phyloP scores from a whole-genome alignment of 1,140 invertebrate species.

The Caenorhabditis remanei region DNA sequence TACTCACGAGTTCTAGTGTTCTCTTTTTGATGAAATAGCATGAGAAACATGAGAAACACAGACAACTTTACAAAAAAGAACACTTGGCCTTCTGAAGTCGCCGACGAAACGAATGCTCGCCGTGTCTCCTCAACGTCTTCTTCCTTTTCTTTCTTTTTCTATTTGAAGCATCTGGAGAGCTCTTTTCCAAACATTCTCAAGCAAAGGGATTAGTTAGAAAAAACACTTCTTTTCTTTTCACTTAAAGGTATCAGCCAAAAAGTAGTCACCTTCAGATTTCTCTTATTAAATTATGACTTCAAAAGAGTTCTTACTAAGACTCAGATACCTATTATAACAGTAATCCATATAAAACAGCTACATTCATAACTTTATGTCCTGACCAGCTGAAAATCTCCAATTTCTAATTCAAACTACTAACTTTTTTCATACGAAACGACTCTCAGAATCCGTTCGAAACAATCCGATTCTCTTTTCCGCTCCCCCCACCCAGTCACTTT shows the following conservation, averaged over 20 bases:
- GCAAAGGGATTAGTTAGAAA: conserved; percentile 7
- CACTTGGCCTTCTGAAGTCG: conserved; percentile 49
- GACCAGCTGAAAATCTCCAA: no score
- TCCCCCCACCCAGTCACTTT: background rate
- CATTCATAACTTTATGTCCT: no score
- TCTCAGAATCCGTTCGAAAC: no score
- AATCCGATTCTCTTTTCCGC: background rate
- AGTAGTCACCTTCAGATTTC: no score
- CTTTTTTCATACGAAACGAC: no score
- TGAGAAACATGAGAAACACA: background rate
- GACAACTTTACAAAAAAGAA: conserved; percentile 22
- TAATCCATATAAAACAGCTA: no score
- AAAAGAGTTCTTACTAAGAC: no score
- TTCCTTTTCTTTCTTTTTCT: background rate
- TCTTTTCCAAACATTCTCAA: background rate
- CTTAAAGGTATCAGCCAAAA: no score
- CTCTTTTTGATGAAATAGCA: background rate
- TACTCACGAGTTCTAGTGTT: conserved; percentile 2
- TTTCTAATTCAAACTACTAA: no score
- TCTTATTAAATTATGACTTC: no score
- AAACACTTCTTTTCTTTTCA: no score
- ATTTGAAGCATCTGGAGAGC: background rate
- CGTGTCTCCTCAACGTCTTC: background rate
- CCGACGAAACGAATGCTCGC: background rate
- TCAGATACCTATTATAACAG: no score